phyloP scores from a whole-genome alignment of 2,888 invertebrate species.

The Pelosia muscerda region DNA sequence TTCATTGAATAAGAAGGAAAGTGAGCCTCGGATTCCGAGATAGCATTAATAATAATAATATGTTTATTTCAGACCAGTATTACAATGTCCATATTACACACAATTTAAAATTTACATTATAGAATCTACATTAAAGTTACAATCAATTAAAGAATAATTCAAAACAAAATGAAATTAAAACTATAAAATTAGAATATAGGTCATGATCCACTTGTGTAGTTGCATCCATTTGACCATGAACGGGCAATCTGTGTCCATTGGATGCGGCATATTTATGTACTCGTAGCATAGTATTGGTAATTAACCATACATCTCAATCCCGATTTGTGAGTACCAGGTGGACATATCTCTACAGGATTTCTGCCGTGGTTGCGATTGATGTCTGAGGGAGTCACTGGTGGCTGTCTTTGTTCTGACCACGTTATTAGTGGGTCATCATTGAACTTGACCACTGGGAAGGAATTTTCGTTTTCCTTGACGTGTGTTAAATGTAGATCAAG shows the following conservation, averaged over 20 bases:
- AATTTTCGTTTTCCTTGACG: not conserved
- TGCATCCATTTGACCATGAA: no score
- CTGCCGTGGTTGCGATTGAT: not conserved
- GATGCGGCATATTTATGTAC: no score
- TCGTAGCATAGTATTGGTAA: not conserved
- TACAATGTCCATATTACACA: no score
- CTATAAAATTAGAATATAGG: no score
- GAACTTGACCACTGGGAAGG: not conserved
- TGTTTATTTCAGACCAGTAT: no score
- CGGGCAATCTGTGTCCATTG: no score
- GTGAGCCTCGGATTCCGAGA: not conserved
- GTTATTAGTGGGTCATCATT: not conserved
- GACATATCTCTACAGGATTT: not conserved
- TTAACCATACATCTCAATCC: not conserved
- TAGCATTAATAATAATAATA: no score
- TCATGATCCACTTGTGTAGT: no score
- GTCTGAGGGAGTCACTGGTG: constrained; percentile 3
- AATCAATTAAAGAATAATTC: no score
- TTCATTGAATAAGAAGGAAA: not conserved
- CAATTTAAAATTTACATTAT: no score
- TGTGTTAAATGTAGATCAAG: not conserved
- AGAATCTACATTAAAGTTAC: no score
- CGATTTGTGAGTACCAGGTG: not conserved
- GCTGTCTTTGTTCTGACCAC: constrained; percentile 13
- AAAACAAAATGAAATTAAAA: no score